Base-by-base conservation (phyloP, 2,888 invertebrate genomes). In the Drosophila trichaetosa region DNA sequence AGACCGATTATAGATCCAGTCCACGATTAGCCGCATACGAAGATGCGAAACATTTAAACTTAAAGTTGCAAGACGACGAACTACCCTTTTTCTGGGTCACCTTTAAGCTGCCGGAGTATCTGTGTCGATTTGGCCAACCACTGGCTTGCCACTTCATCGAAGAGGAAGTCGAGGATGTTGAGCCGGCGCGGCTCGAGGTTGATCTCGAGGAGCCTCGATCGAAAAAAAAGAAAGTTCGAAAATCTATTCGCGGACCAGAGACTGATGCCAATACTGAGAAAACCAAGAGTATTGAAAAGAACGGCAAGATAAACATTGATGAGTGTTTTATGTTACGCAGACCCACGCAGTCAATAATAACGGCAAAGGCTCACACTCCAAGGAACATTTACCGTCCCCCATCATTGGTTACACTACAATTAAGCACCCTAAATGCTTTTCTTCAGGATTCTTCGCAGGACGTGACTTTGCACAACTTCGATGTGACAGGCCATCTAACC, bases 61-160 rank as follows among this genome's bases (percentile, higher is more conserved):
- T 64, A 10, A 69, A 67, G 18, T 7, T 84, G 33, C 34, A n/a
- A 0, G 42, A 38, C 5, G 60, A 79, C 2, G 80, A 86, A 48
- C 2, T 81, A 7, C 80, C 87, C 0, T 90, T 82, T 66, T 92
- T 91, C 57, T 73, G 83, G 58, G 56, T 92, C 48, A 84, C 76
- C 0, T 80, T 92, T 52, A 64, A 80, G 38, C 52, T 92, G 21
- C 89, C 92, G 0, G 65, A 76, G n/a, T 62, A 83, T 46, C 70
- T 91, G 21, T 92, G 92, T 34, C 63, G 68, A 4, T 92, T 88
- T 89, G 87, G 88, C 13, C 70, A 83, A n/a, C 92, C 92, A 0
- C 18, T 87, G 18, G 83, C 85, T 0, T 92, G 93, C 49, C 89
- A 92, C 13, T 92, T 83, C 38, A 66, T 92, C 18, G 89, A 81